Evolutionary conservation across 2,113 vertebrate species (phyloP), one percentile per base, ranked within the genome.

Genomic region (Procapra przewalskii): DNA sequence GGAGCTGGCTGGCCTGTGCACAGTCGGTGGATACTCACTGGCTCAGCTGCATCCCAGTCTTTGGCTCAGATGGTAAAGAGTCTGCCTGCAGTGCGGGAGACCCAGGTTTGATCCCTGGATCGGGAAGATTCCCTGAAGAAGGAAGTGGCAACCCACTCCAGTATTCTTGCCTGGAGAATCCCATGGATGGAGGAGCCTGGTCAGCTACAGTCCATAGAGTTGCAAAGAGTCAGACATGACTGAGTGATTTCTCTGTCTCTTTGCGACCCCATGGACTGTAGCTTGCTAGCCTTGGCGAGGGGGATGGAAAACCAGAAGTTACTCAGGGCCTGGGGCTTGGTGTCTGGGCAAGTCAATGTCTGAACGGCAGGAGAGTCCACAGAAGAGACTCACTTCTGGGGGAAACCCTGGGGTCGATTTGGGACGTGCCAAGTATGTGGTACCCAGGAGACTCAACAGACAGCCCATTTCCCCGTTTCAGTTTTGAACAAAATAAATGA

Each of bases 41-140:
- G 19, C 33, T 21, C 67, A 6, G 67, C 0, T 23, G 10, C 4
- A 0, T 23, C n/a, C 64, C 64, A 21, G 10, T 23, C 67, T 23
- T 71, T 23, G 67, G n/a, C 67, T 71, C 67, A 40, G 67, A 40
- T 0, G 19, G 19, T 71, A 36, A 6, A 71, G 19, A 6, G n/a
- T 36, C 67, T 71, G 67, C n/a, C 19, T 40, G 67, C n/a, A 40
- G 5, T 23, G 19, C 5, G 10, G 67, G 67, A 71, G 67, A 71
- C 67, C 64, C n/a, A 40, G n/a, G n/a, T 71, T 23, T 19, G 17
- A 67, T 21, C 17, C 64, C 64, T 67, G 9, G 64, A 36, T 21
- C 1, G 1, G 19, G 67, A 40, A 71, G 64, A 21, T 71, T 11
- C 17, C n/a, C n/a, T 12, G 64, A 11, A 71, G 64, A 36, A 71